Evolutionary conservation across 2,888 invertebrate species (phyloP), one percentile per base, ranked within the genome.

Genomic region (Brachylomia viminalis): DNA sequence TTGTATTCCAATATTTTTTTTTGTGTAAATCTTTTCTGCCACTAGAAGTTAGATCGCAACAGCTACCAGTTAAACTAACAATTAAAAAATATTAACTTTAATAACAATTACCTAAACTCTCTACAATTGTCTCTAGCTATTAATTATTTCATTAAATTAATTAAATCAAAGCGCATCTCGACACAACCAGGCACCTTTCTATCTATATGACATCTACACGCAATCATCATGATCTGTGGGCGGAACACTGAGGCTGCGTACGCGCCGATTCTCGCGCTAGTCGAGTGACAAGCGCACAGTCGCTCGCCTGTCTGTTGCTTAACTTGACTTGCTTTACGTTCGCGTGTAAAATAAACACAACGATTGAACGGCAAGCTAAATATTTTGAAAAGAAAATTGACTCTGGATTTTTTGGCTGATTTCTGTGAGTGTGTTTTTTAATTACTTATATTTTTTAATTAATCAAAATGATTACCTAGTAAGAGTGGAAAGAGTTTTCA

Each of bases 271-370:
- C 80, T 86, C 77, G 59, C 79, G 82, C 80, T 90, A 94, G 94
- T 93, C 91, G 90, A 87, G 89, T 90, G 86, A 83, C 85, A 87
- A 88, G 87, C 88, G 87, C 88, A 86, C 90, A 87, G 90, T 84
- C 91, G 90, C 91, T 86, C 87, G 91, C 89, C 83, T 89, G 82
- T 86, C 77, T 68, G 86, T 88, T 75, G 80, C 83, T 84, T 73
- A 77, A 82, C 79, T 86, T 84, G 77, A 76, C 72, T 84, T 79
- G 82, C 75, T 80, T 79, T 72, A 71, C 65, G 83, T 83, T 70
- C 68, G 68, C 71, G 87, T 79, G 78, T 77, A 74, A 77, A 86
- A 68, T 85, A 81, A 81, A 83, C 38, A 79, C 27, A 59, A 80
- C 49, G 71, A 75, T 83, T 91, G 85, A 87, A 89, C 90, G 89